Evolutionary conservation across 2,113 vertebrate genomes (phyloP).

Genomic region (Abramis brama): DNA sequence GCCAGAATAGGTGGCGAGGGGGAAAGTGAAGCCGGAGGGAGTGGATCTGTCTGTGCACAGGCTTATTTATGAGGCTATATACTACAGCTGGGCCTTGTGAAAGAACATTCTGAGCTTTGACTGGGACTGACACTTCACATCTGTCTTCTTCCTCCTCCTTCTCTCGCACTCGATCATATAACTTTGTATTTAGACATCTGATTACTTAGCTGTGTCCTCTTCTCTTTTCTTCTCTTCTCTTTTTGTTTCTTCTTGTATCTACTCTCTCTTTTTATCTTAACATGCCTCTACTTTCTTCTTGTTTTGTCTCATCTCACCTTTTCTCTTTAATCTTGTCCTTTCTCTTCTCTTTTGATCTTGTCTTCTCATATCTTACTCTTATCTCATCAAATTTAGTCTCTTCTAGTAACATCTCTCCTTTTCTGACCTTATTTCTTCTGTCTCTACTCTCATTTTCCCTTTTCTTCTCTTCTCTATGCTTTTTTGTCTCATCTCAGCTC

Average conservation of each 20-base stretch:
- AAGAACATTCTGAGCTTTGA: conserved; percentile 22
- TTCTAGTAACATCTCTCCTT: neutral
- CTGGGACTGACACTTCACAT: conserved; percentile 22
- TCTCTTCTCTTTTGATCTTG: neutral
- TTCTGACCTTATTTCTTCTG: neutral
- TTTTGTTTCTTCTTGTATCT: neutral
- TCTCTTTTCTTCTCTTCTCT: neutral
- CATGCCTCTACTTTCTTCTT: neutral
- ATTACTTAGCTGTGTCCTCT: neutral
- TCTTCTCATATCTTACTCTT: neutral
- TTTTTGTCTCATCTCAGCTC: neutral
- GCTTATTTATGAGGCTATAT: conserved; percentile 48
- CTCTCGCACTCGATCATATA: neutral
- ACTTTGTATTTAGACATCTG: conserved; percentile 3
- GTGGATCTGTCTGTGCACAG: conserved; percentile 33
- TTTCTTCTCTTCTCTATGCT: neutral
- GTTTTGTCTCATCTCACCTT: neutral
- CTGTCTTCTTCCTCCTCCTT: conserved; percentile 25
- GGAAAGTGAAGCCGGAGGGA: neutral
- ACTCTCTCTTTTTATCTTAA: neutral
- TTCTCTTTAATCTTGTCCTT: neutral
- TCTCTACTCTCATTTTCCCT: neutral
- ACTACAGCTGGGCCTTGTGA: conserved; percentile 47
- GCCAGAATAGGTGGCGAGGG: neutral
- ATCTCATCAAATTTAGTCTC: neutral